A percentile compares a stretch with the other conserved stretches of the same genome.
Evolutionary conservation across 2,113 vertebrate species (phyloP).

Genomic region (Poecilia latipinna): DNA sequence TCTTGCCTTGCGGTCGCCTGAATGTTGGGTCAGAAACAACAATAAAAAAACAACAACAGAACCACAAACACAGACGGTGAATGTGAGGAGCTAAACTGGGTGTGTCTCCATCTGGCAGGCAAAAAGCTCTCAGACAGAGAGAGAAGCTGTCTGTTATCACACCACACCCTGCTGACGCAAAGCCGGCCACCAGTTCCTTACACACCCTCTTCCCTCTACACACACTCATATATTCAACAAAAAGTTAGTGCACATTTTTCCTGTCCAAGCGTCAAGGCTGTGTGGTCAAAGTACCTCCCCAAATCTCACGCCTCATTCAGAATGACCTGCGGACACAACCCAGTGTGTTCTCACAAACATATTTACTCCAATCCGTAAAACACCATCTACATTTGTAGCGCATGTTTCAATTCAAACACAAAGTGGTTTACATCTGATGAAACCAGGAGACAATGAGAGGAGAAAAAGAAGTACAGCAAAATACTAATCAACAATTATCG

Average conservation of each 20-base stretch:
- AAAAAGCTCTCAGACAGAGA: slow-evolving; percentile 8
- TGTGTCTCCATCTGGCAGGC: slow-evolving; percentile 68
- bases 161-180: slow-evolving; percentile 74
- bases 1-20: not conserved
- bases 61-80: not conserved
- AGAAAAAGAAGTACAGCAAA: too few relatives aligned
- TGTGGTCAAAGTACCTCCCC: slow-evolving; percentile 33
- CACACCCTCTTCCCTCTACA: slow-evolving; percentile 49
- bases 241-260: slow-evolving; percentile 8
- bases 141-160: slow-evolving; percentile 66
- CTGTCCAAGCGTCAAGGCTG: slow-evolving; percentile 34
- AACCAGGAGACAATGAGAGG: too few relatives aligned
- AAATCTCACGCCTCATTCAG: slow-evolving; percentile 29
- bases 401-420: too few relatives aligned
- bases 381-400: too few relatives aligned
- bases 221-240: slow-evolving; percentile 17
- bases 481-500: too few relatives aligned
- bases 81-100: slow-evolving; percentile 40
- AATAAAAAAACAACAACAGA: not conserved
- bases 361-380: not conserved
- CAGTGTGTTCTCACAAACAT: not conserved
- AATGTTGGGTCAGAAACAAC: slow-evolving; percentile 4
- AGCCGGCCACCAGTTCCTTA: slow-evolving; percentile 46
- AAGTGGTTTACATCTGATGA: too few relatives aligned
- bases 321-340: slow-evolving; percentile 11